phyloP scores from a whole-genome alignment of 2,888 invertebrate species.

The Meganola albula region DNA sequence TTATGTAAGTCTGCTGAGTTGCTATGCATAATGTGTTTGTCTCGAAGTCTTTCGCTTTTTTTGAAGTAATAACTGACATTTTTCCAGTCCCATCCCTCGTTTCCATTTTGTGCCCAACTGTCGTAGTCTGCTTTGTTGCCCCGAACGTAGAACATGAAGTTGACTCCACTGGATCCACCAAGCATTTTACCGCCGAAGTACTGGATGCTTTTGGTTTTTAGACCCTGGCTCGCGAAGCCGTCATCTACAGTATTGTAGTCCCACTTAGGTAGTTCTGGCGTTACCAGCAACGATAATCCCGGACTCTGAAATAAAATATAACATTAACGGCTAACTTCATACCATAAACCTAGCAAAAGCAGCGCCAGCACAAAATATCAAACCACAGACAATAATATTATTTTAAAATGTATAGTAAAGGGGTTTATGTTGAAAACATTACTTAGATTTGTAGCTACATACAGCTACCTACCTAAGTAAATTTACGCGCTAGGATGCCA shows the following conservation, averaged over 20 bases:
- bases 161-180: conserved; percentile 81
- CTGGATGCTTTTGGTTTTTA: conserved; percentile 28
- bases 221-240: conserved; percentile 35
- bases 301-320: conserved; percentile 27
- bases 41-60: conserved; percentile 38
- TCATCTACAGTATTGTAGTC: conserved; percentile 52
- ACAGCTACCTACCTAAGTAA: too few species aligned
- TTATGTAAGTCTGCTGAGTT: conserved; percentile 44
- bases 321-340: too few species aligned
- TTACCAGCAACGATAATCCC: conserved; percentile 23
- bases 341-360: too few species aligned
- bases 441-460: too few species aligned
- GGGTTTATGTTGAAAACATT: too few species aligned
- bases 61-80: conserved; percentile 42
- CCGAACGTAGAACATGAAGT: conserved; percentile 81
- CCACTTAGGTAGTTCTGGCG: conserved; percentile 77
- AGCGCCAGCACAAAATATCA: too few species aligned
- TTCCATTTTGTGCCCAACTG: conserved; percentile 81
- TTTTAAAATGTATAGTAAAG: too few species aligned
- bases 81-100: conserved; percentile 54
- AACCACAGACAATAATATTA: too few species aligned
- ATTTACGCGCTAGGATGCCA: too few species aligned
- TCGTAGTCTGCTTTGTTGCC: conserved; percentile 81
- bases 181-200: conserved; percentile 79
- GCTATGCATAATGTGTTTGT: conserved; percentile 21